Conservation (phyloP, 2,888 invertebrate species). For the Stenolophus ochropezus region DNA sequence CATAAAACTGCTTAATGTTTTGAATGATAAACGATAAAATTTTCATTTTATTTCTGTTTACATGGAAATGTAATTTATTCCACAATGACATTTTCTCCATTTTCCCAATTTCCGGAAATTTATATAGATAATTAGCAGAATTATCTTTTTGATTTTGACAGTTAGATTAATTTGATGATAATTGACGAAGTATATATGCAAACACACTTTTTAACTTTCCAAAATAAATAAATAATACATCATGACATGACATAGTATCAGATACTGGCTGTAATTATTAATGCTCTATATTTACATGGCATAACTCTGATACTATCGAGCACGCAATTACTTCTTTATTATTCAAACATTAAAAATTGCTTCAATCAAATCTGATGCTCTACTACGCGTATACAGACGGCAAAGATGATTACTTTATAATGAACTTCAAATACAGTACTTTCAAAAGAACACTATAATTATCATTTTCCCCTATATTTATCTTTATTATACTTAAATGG, state of each 20-base stretch:
- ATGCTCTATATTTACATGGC: constrained; percentile 13
- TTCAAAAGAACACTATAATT: no score
- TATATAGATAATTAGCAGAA: neutral
- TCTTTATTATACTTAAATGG: no score
- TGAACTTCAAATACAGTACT: no score
- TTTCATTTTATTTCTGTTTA: no score
- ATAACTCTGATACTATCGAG: neutral
- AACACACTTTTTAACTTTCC: constrained; percentile 9
- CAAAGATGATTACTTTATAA: no score
- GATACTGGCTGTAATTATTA: constrained; percentile 13
- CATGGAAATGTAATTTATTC: neutral
- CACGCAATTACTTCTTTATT: neutral
- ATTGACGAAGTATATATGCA: neutral
- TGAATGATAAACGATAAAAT: no score
- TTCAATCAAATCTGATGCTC: neutral
- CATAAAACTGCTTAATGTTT: no score
- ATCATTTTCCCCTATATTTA: no score
- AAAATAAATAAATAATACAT: constrained; percentile 28
- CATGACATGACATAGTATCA: neutral
- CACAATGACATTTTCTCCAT: neutral
- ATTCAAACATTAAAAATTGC: constrained; percentile 2
- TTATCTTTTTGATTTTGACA: neutral
- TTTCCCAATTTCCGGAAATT: no score
- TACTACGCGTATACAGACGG: no score
- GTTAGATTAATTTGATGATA: neutral